These are phyloP conservation scores for Procapra przewalskii DNA, from an alignment of 2,113 vertebrate genomes.

Conservation along the genomic window DNA sequence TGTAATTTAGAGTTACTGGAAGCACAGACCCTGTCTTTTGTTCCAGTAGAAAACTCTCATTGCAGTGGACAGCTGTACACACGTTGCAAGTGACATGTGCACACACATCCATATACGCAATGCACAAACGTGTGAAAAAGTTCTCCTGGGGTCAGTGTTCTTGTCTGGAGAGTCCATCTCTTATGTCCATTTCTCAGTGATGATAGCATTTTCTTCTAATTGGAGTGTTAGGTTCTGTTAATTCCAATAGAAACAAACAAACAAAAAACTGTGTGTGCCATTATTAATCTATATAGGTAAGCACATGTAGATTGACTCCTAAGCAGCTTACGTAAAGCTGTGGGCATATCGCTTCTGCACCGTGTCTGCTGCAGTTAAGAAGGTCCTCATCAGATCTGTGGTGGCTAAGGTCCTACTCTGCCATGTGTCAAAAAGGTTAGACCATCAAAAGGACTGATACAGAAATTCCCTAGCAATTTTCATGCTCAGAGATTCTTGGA, in stretches of 20 bases:
- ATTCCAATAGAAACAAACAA: background rate
- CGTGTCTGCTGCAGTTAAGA: background rate
- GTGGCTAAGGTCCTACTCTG: background rate
- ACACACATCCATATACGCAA: background rate
- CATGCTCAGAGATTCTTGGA: background rate
- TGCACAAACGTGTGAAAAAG: rapidly evolving
- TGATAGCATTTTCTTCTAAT: background rate
- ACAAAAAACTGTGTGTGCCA: background rate
- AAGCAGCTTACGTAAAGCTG: background rate
- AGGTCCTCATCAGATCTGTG: background rate
- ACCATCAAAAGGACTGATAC: background rate
- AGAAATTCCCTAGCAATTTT: background rate
- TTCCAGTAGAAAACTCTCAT: background rate
- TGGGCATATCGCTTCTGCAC: background rate
- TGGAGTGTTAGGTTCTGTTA: background rate
- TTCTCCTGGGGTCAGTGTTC: background rate
- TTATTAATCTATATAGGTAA: background rate
- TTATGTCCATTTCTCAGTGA: background rate
- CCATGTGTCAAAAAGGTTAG: background rate
- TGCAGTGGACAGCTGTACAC: background rate
- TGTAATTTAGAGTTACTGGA: background rate
- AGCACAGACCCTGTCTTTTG: background rate
- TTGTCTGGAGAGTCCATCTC: background rate
- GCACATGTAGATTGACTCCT: background rate
- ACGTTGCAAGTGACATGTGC: background rate